Base-by-base conservation (phyloP, 2,888 invertebrate species). In the Beris morrisii region DNA sequence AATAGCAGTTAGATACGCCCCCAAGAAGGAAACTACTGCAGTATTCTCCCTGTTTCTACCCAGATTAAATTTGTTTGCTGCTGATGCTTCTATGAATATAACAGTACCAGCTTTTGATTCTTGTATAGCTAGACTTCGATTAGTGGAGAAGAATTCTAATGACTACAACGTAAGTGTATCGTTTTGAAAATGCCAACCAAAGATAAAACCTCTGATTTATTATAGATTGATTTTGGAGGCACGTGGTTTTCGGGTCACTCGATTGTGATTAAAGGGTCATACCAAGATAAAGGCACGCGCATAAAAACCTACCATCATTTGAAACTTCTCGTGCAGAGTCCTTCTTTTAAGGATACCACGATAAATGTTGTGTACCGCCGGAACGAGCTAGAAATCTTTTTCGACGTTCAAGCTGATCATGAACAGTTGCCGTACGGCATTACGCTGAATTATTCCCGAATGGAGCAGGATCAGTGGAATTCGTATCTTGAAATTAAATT, bases 201-300 rank as follows among this genome's bases (percentile, higher is more conserved):
- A 22, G 2, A 22, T 22, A 22, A 22, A 22, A 22, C 22, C 22
- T 59, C 22, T 22, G 50, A 13, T 44, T 22, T 22, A 38, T 30
- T n/a, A 38, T 72, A 90, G 90, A 82, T 92, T 31, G 88, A 89
- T 72, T 83, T 91, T 46, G 83, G 84, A 32, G 91, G 90, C 0
- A 84, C 89, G 0, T 93, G 92, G 92, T 92, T 93, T 76, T 91
- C 90, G 54, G 91, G 91, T 0, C 80, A 81, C 65, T 75, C 78
- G 0, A 73, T 90, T 70, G 86, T 86, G 52, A 82, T 88, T 1
- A 86, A 86, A 70, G 92, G 91, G 0, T 82, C 87, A 1, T 93
- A 92, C 76, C 87, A 88, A 71, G 92, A 93, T 76, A 86, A 86
- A 72, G 91, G 91, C 0, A 85, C 87, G 4, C 82, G 85, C 0